Evolutionary conservation across 1,140 invertebrate genomes (phyloP).

Genomic region (Oryctes rhinoceros): DNA sequence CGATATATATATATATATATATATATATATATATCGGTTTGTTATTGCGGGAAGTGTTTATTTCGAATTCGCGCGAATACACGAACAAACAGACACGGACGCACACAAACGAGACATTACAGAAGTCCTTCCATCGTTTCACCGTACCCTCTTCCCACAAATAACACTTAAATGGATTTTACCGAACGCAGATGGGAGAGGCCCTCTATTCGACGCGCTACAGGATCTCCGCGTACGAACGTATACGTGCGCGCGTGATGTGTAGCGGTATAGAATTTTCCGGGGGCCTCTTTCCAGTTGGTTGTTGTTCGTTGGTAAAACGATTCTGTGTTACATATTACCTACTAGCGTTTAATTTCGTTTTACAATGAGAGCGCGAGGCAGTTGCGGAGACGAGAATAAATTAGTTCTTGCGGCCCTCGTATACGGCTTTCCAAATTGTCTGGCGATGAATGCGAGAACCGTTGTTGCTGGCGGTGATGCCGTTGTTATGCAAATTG

Average conservation of each 20-base stretch:
- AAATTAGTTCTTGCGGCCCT: constrained; percentile 31
- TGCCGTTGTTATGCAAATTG: constrained; percentile 28
- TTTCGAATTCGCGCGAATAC: constrained; percentile 47
- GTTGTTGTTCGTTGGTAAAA: constrained; percentile 31
- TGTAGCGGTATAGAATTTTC: constrained; percentile 26
- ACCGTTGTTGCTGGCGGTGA: neutral
- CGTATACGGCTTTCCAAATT: constrained; percentile 17
- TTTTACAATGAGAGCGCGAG: constrained; percentile 26
- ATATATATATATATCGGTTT: constrained; percentile 56
- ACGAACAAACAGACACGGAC: constrained; percentile 26
- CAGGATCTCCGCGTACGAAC: neutral
- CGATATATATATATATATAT: no score
- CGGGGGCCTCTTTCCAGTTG: constrained; percentile 19
- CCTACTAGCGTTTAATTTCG: constrained; percentile 32
- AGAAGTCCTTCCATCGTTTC: constrained; percentile 21
- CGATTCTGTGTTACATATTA: constrained; percentile 28
- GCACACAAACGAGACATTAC: neutral
- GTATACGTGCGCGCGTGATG: neutral
- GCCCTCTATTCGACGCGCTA: neutral
- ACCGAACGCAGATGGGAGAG: constrained; percentile 31
- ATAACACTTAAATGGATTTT: constrained; percentile 46
- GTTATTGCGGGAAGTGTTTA: constrained; percentile 56
- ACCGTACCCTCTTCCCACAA: constrained; percentile 43
- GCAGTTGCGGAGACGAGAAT: constrained; percentile 25
- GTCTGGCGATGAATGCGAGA: constrained; percentile 17